These are phyloP conservation scores for Threskiornis aethiopicus DNA, from an alignment of 2,797 vertebrate species.

Conservation along the genomic window DNA sequence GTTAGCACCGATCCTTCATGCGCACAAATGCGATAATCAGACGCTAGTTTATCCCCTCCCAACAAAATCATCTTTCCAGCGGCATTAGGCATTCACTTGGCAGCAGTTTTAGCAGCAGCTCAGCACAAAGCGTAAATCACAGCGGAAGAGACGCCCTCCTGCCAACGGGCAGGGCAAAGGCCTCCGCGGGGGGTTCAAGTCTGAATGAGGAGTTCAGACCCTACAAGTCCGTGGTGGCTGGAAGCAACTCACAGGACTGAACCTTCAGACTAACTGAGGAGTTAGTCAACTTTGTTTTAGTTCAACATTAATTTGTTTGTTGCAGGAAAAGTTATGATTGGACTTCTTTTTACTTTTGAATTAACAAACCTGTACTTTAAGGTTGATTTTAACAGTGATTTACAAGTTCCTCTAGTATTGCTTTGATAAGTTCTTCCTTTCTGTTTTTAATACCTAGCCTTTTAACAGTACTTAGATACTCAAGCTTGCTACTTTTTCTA, in stretches of 20 bases:
- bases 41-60: not conserved
- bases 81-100: not conserved
- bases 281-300: not conserved
- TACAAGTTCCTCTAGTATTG: not conserved
- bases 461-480: not conserved
- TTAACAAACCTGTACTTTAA: not conserved
- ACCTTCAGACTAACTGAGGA: not conserved
- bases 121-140: not conserved
- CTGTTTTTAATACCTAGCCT: not conserved
- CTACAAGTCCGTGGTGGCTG: not conserved
- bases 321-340: not conserved
- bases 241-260: not conserved
- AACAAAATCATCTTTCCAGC: not conserved
- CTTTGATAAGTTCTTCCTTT: not conserved
- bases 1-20: not conserved
- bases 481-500: not conserved
- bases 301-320: not conserved
- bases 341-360: not conserved
- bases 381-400: not conserved
- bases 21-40: not conserved
- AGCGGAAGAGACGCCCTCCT: not conserved
- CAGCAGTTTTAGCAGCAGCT: not conserved
- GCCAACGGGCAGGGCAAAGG: fast-evolving
- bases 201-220: not conserved
- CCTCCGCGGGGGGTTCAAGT: not conserved